Percentiles rank a stretch among this genome's conserved stretches.
These are phyloP conservation scores for Percopsis omiscomaycus DNA, from an alignment of 2,797 vertebrate species.

Conservation along the genomic window DNA sequence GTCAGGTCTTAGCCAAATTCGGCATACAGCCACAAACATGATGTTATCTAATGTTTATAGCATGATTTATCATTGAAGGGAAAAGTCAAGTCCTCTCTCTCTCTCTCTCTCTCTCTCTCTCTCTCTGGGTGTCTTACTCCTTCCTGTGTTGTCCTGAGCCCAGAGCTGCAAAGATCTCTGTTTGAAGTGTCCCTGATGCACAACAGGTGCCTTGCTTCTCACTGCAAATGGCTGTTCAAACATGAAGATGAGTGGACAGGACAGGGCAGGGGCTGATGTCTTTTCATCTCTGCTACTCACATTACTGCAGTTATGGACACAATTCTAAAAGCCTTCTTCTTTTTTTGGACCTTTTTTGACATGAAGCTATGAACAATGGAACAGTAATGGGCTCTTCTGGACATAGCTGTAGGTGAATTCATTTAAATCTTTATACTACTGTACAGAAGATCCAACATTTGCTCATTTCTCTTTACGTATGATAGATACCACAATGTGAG, in stretches of 20 bases:
- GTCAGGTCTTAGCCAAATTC: background rate
- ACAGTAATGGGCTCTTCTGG: background rate
- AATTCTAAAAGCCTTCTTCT: constrained; percentile 1
- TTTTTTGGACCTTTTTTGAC: background rate
- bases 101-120: constrained; percentile 31
- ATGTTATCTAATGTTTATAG: constrained; percentile 29
- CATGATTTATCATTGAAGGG: constrained; percentile 34
- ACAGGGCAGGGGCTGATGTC: constrained; percentile 17
- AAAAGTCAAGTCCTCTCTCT: constrained; percentile 42
- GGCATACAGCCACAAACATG: constrained; percentile 16
- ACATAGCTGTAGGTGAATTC: background rate
- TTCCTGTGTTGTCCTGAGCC: constrained; percentile 29
- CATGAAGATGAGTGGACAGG: constrained; percentile 23
- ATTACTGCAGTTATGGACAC: constrained; percentile 18
- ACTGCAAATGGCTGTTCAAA: constrained; percentile 49
- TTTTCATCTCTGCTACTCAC: constrained; percentile 36
- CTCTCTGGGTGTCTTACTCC: background rate
- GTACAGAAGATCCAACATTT: background rate
- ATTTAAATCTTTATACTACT: background rate
- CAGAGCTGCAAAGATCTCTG: constrained; percentile 25
- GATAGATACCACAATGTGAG: background rate
- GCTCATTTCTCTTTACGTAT: background rate
- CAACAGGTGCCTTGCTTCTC: constrained; percentile 49
- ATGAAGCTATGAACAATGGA: background rate
- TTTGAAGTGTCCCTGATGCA: constrained; percentile 55